Conservation (phyloP, 1,140 invertebrate genomes). For the Drosophila pseudoananassae region DNA sequence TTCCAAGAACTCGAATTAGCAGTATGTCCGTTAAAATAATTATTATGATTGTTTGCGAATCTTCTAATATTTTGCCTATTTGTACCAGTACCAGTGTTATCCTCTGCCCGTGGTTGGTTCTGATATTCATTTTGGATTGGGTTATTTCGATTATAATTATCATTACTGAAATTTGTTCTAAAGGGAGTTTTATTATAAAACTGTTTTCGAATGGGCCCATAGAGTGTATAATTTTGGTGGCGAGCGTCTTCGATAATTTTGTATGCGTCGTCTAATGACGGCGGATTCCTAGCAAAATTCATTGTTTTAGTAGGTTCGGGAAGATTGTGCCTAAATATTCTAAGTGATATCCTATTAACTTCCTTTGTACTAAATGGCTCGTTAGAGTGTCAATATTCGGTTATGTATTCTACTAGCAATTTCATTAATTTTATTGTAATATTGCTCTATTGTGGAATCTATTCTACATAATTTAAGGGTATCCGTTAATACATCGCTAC, state of each 20-base stretch:
- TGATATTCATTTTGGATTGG: not conserved
- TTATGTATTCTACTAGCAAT: too few relatives aligned
- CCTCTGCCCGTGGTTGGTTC: not conserved
- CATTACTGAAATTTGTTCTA: not conserved
- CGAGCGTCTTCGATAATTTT: not conserved
- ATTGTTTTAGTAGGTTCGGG: too few relatives aligned
- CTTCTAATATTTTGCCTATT: too few relatives aligned
- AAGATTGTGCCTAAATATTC: too few relatives aligned
- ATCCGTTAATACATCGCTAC: not conserved
- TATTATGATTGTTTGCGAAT: too few relatives aligned
- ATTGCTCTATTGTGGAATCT: too few relatives aligned
- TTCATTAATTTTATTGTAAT: too few relatives aligned
- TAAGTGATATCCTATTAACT: too few relatives aligned
- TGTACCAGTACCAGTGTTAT: too few relatives aligned
- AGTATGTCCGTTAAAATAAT: too few relatives aligned
- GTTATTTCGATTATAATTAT: constrained; percentile 2
- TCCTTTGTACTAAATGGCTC: too few relatives aligned
- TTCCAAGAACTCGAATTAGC: not conserved
- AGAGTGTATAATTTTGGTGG: constrained; percentile 11
- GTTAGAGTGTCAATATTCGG: too few relatives aligned
- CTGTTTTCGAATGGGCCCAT: constrained; percentile 1
- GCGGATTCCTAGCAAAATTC: constrained; percentile 1
- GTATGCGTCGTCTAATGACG: not conserved
- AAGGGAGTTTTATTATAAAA: not conserved
- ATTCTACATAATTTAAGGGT: not conserved